Evolutionary conservation across 2,113 vertebrate species (phyloP).

Genomic region (Acrocephalus kingi): DNA sequence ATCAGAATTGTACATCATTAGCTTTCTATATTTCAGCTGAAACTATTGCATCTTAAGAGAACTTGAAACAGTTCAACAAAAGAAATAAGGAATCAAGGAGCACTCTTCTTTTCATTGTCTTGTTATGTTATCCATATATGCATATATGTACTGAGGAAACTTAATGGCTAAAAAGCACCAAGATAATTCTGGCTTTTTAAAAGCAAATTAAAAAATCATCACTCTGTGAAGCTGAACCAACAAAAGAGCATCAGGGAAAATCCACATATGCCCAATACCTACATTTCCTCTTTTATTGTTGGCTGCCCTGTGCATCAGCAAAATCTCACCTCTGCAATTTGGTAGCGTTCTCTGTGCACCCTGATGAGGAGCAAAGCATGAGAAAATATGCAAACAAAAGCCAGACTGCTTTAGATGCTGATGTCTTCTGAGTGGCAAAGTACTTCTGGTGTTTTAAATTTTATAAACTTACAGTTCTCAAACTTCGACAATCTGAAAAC

Average conservation of each 20-base stretch:
- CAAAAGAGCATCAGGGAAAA: background rate
- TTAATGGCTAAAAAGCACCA: background rate
- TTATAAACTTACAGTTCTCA: background rate
- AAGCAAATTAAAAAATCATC: background rate
- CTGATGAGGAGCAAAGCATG: background rate
- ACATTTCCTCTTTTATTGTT: background rate
- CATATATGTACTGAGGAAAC: background rate
- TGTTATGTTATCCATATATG: background rate
- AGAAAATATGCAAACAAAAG: background rate
- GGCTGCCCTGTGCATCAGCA: background rate
- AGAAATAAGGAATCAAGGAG: conserved; percentile 27
- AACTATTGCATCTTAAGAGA: background rate
- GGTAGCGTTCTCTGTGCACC: background rate
- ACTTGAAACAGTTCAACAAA: conserved; percentile 8
- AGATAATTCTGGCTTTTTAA: background rate
- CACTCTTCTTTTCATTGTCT: background rate
- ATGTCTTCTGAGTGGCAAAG: background rate
- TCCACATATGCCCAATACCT: background rate
- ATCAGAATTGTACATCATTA: conserved; percentile 43
- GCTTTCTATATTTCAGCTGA: conserved; percentile 23
- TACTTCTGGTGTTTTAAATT: background rate
- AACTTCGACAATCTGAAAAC: background rate
- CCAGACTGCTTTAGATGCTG: background rate
- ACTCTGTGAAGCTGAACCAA: conserved; percentile 9
- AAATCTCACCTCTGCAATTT: background rate